A percentile compares a stretch with the other conserved stretches of the same genome.
Evolutionary conservation across 2,113 vertebrate species (phyloP).

Genomic region (Lota lota): DNA sequence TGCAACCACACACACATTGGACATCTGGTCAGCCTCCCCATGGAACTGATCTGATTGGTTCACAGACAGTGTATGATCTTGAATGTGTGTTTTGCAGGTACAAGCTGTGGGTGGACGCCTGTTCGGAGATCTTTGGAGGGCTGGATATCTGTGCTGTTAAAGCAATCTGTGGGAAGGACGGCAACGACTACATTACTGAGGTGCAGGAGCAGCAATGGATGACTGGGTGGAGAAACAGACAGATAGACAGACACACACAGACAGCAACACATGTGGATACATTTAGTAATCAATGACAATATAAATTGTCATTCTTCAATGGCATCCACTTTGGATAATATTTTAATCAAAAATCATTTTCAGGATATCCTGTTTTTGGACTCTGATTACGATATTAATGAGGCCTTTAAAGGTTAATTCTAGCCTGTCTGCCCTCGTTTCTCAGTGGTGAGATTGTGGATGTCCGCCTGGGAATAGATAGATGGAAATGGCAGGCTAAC

Average conservation of each 20-base stretch:
- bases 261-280: no score
- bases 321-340: no score
- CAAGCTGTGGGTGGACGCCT: slow-evolving; percentile 94
- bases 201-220: slow-evolving; percentile 61
- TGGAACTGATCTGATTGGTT: no score
- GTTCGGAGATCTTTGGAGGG: slow-evolving; percentile 93
- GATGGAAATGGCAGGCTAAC: slow-evolving; percentile 24
- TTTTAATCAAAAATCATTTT: slow-evolving; percentile 18
- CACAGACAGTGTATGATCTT: neutral
- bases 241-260: no score
- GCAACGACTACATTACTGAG: slow-evolving; percentile 98
- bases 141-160: slow-evolving; percentile 97
- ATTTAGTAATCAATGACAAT: no score
- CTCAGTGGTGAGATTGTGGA: slow-evolving; percentile 4
- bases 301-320: no score
- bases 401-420: slow-evolving; percentile 32
- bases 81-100: slow-evolving; percentile 73
- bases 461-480: slow-evolving; percentile 18
- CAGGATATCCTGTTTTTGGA: neutral
- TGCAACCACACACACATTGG: no score
- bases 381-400: slow-evolving; percentile 19
- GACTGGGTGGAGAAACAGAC: neutral
- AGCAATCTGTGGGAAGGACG: slow-evolving; percentile 96
- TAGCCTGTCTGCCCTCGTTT: slow-evolving; percentile 43
- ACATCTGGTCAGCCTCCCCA: no score